A percentile compares a stretch with the other conserved stretches of the same genome.
Evolutionary conservation across 2,113 vertebrate species (phyloP).

Genomic region (Microcebus murinus): DNA sequence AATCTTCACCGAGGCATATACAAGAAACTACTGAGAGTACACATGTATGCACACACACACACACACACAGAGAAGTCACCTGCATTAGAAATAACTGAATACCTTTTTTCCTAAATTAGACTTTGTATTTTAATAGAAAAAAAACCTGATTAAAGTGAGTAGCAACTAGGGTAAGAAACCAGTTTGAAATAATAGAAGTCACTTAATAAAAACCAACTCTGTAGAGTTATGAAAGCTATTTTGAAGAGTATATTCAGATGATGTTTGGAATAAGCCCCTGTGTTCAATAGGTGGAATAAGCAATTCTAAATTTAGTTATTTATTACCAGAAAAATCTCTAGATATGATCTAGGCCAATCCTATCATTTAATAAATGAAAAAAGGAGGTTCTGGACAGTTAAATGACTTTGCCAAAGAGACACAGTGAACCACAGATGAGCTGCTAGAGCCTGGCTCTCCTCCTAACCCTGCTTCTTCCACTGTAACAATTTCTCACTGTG

Average conservation of each 20-base stretch:
- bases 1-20: background rate
- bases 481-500: background rate
- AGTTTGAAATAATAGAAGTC: background rate
- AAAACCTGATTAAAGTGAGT: background rate
- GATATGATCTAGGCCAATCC: background rate
- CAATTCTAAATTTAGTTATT: background rate
- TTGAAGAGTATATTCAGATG: background rate
- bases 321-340: background rate
- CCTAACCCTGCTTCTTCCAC: background rate
- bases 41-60: too few species aligned
- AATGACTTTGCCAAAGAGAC: background rate
- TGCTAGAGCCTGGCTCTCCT: background rate
- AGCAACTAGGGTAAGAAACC: background rate
- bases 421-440: background rate
- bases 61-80: background rate
- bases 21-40: background rate
- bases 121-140: background rate
- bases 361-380: background rate
- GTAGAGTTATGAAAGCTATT: background rate
- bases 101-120: background rate
- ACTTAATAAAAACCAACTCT: background rate
- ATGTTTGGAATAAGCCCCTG: background rate
- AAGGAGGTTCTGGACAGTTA: background rate
- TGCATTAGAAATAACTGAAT: background rate
- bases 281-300: background rate